A percentile compares a stretch with the other conserved stretches of the same genome.
These are phyloP conservation scores for Psococerastis gibbosa DNA, from an alignment of 2,888 invertebrate genomes.

Conservation along the genomic window DNA sequence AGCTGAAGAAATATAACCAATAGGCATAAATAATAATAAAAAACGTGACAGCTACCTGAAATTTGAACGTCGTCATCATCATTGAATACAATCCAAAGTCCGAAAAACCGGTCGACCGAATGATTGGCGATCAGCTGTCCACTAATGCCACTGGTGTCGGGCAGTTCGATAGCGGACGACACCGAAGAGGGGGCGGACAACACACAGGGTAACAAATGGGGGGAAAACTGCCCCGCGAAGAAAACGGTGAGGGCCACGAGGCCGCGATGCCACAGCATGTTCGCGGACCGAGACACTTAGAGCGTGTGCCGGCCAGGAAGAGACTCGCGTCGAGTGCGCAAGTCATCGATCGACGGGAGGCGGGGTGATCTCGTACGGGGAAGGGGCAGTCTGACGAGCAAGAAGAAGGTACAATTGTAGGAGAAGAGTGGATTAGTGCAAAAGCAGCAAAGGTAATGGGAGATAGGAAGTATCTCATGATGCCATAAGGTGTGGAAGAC, in stretches of 20 bases:
- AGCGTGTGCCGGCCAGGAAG: neutral
- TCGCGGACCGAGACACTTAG: neutral
- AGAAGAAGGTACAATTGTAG: too few relatives aligned
- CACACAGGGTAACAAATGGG: too few relatives aligned
- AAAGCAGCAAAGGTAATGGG: too few relatives aligned
- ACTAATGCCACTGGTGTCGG: slow-evolving; percentile 30
- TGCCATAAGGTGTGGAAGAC: too few relatives aligned
- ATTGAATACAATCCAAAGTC: slow-evolving; percentile 32
- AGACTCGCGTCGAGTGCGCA: too few relatives aligned
- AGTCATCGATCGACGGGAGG: too few relatives aligned
- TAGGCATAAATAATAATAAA: too few relatives aligned
- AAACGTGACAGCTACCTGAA: slow-evolving; percentile 29
- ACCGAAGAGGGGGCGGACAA: neutral
- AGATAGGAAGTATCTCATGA: too few relatives aligned
- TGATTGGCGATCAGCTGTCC: slow-evolving; percentile 30
- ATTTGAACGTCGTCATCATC: slow-evolving; percentile 28
- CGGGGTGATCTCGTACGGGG: too few relatives aligned
- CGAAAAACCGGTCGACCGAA: slow-evolving; percentile 32
- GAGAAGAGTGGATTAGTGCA: too few relatives aligned
- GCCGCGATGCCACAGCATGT: neutral
- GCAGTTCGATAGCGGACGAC: slow-evolving; percentile 21
- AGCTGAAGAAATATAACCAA: too few relatives aligned
- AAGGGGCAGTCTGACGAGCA: too few relatives aligned
- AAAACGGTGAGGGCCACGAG: neutral
- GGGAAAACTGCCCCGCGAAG: neutral